Percentiles rank a stretch among this genome's conserved stretches.
Evolutionary conservation across 2,113 vertebrate genomes (phyloP).

Genomic region (Taurulus bubalis): DNA sequence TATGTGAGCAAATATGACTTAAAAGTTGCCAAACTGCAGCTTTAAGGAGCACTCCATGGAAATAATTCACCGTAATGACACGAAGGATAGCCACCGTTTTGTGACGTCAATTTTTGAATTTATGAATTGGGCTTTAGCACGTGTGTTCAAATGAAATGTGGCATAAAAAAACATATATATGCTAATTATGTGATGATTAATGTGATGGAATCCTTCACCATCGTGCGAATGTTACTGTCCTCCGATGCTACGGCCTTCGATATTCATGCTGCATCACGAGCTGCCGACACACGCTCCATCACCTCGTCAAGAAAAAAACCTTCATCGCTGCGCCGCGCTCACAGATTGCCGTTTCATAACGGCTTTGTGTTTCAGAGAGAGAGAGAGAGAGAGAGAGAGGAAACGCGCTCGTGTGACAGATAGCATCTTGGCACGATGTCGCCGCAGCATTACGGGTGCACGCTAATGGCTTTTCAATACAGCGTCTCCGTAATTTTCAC

Average conservation of each 20-base stretch:
- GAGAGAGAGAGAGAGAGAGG: constrained; percentile 10
- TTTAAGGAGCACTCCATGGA: no score
- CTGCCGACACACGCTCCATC: constrained; percentile 14
- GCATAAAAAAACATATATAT: not conserved
- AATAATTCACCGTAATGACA: not conserved
- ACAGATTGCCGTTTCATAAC: constrained; percentile 53
- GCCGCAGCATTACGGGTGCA: constrained; percentile 45
- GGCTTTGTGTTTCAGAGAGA: constrained; percentile 15
- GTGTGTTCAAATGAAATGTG: not conserved
- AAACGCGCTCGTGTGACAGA: constrained; percentile 57
- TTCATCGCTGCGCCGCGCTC: constrained; percentile 23
- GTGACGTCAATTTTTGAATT: not conserved
- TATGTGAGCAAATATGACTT: no score
- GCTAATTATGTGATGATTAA: not conserved
- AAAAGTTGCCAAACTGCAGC: no score
- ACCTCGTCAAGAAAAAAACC: constrained; percentile 17
- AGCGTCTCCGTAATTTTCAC: constrained; percentile 64
- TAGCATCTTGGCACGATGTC: constrained; percentile 58
- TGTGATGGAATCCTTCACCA: no score
- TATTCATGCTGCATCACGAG: constrained; percentile 5
- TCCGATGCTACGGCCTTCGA: not conserved
- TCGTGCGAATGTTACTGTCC: not conserved
- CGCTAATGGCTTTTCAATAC: constrained; percentile 72
- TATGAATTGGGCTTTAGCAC: not conserved
- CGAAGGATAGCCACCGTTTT: no score